These are phyloP conservation scores for Hipposideros larvatus DNA, from an alignment of 2,797 vertebrate species.

Conservation along the genomic window DNA sequence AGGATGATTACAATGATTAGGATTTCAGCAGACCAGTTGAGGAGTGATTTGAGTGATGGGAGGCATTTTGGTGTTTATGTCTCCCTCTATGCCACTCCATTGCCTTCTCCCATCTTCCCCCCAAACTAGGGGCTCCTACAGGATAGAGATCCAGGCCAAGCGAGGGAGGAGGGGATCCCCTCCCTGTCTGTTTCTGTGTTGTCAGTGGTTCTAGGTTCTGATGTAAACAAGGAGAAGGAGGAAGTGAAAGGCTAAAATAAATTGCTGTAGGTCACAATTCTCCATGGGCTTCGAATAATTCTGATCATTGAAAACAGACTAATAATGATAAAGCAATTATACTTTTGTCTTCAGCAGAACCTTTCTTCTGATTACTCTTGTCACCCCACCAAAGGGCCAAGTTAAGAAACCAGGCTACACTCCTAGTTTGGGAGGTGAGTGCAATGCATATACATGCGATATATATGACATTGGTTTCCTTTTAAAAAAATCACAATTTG, in stretches of 20 bases:
- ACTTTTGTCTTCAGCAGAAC: conserved; percentile 65
- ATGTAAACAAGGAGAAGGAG: neutral
- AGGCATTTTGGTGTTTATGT: accelerated
- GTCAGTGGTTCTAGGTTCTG: neutral
- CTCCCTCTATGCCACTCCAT: accelerated
- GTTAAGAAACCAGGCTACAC: conserved; percentile 32
- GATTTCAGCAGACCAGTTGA: neutral
- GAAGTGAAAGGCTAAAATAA: neutral
- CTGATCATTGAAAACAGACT: neutral
- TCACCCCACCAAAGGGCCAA: conserved; percentile 70
- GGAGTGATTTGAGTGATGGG: neutral
- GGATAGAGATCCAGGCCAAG: neutral
- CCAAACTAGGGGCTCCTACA: neutral
- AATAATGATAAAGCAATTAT: neutral
- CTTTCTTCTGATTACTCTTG: conserved; percentile 70
- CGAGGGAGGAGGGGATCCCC: neutral
- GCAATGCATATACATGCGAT: neutral
- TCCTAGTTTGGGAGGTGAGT: conserved; percentile 64
- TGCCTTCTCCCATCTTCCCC: neutral
- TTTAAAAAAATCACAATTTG: neutral
- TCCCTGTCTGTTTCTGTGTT: neutral
- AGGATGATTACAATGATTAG: neutral
- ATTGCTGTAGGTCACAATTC: neutral
- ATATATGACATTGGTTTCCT: neutral
- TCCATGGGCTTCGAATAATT: neutral